Evolutionary conservation across 1,140 invertebrate genomes (phyloP).

Genomic region (Ostrea edulis): DNA sequence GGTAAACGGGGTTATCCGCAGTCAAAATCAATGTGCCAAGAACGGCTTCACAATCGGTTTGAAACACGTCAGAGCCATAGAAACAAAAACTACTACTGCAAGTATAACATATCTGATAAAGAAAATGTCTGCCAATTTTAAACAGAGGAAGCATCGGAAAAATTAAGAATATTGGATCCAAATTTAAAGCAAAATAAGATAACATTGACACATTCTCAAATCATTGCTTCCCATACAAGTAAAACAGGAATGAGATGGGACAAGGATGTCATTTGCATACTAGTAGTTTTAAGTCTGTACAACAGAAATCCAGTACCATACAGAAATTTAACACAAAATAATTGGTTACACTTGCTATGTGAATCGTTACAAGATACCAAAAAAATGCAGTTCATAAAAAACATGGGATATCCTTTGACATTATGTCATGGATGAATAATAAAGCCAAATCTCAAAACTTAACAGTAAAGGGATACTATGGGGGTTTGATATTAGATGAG

Average conservation of each 20-base stretch:
- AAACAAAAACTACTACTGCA: no score
- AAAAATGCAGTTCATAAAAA: conserved; percentile 44
- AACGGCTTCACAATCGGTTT: no score
- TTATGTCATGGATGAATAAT: conserved; percentile 48
- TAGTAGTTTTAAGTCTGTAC: conserved; percentile 22
- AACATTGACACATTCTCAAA: neutral
- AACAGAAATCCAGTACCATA: conserved; percentile 45
- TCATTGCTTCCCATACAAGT: neutral
- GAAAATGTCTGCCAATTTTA: no score
- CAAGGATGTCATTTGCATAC: conserved; percentile 6
- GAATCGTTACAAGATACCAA: neutral
- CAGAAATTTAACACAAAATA: conserved; percentile 21
- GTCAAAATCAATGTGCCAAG: no score
- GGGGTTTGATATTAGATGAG: conserved; percentile 30
- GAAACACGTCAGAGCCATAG: no score
- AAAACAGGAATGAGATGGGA: no score
- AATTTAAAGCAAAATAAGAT: neutral
- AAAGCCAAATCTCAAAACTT: neutral
- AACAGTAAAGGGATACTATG: conserved; percentile 13
- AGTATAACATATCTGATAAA: no score
- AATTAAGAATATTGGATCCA: neutral
- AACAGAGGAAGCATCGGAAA: no score
- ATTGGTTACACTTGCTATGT: no score
- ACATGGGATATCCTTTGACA: conserved; percentile 32
- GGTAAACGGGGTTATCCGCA: no score